These are phyloP conservation scores for Drosophila parabipectinata DNA, from an alignment of 1,140 invertebrate species.

Conservation along the genomic window DNA sequence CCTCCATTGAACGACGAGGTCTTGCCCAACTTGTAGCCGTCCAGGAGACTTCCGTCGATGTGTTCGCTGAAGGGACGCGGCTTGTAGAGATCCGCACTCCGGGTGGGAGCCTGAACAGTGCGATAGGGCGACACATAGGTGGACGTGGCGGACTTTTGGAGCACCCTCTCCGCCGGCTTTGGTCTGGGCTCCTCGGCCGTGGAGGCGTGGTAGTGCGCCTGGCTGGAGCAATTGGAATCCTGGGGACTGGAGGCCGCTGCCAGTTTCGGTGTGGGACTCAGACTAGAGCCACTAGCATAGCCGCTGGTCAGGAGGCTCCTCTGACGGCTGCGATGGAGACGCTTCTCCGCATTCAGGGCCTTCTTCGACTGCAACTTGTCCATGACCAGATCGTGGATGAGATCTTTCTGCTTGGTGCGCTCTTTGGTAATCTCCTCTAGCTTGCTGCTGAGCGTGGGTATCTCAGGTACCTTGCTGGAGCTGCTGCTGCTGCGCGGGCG, in stretches of 20 bases:
- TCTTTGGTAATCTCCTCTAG: constrained; percentile 88
- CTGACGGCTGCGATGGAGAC: constrained; percentile 82
- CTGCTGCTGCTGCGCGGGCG: constrained; percentile 58
- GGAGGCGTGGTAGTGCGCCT: constrained; percentile 78
- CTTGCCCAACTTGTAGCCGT: constrained; percentile 72
- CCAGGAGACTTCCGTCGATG: constrained; percentile 51
- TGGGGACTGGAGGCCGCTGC: constrained; percentile 63
- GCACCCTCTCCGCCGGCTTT: constrained; percentile 38
- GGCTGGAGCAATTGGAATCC: constrained; percentile 74
- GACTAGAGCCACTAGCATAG: constrained; percentile 69
- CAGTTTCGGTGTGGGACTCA: constrained; percentile 75
- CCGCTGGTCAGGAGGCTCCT: constrained; percentile 75
- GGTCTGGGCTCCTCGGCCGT: constrained; percentile 49
- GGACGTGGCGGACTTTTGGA: constrained; percentile 71
- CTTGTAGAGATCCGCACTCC: constrained; percentile 60
- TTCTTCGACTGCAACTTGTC: constrained; percentile 90
- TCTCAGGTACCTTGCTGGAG: constrained; percentile 77
- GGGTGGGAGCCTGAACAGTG: constrained; percentile 42
- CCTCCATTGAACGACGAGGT: constrained; percentile 70
- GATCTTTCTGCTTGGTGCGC: constrained; percentile 88
- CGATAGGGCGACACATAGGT: constrained; percentile 74
- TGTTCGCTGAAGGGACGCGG: constrained; percentile 77
- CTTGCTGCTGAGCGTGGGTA: constrained; percentile 73
- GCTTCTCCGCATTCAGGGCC: constrained; percentile 87
- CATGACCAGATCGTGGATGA: constrained; percentile 91